A percentile compares a stretch with the other conserved stretches of the same genome.
Evolutionary conservation across 2,797 vertebrate species (phyloP).

Genomic region (Coranthus polyacanthus): DNA sequence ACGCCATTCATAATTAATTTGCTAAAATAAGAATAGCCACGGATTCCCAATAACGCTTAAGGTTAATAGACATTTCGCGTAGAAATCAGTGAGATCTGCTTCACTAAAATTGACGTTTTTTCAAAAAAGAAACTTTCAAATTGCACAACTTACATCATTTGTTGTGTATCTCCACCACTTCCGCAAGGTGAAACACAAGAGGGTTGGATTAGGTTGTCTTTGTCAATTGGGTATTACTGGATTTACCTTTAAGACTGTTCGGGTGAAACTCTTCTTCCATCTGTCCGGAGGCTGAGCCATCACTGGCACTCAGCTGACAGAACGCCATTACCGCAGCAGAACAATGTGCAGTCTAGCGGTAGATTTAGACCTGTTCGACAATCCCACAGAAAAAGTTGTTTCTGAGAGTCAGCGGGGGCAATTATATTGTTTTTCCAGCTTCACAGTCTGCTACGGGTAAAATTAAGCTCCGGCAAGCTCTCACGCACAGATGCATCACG

Average conservation of each 20-base stretch:
- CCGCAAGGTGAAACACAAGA: slow-evolving; percentile 43
- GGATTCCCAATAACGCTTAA: too few species aligned
- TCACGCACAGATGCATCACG: slow-evolving; percentile 4
- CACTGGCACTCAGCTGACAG: slow-evolving; percentile 32
- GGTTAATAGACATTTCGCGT: too few species aligned
- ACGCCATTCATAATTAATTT: neutral
- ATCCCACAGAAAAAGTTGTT: slow-evolving; percentile 14
- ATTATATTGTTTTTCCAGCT: slow-evolving; percentile 28
- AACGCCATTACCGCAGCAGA: slow-evolving; percentile 36
- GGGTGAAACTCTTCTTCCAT: slow-evolving; percentile 70
- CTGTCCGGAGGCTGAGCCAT: slow-evolving; percentile 64
- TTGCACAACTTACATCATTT: too few species aligned
- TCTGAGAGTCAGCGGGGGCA: slow-evolving; percentile 14
- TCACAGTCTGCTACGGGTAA: slow-evolving; percentile 6
- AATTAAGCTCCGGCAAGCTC: slow-evolving; percentile 7
- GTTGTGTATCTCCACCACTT: neutral
- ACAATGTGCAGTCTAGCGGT: slow-evolving; percentile 21
- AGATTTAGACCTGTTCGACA: neutral
- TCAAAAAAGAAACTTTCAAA: too few species aligned
- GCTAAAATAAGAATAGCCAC: too few species aligned
- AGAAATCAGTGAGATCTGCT: too few species aligned
- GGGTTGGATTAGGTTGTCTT: slow-evolving; percentile 57
- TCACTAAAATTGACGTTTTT: too few species aligned
- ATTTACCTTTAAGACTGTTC: slow-evolving; percentile 70
- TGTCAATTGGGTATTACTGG: slow-evolving; percentile 67